phyloP scores from a whole-genome alignment of 1,140 invertebrate species.

The Lepidurus arcticus region DNA sequence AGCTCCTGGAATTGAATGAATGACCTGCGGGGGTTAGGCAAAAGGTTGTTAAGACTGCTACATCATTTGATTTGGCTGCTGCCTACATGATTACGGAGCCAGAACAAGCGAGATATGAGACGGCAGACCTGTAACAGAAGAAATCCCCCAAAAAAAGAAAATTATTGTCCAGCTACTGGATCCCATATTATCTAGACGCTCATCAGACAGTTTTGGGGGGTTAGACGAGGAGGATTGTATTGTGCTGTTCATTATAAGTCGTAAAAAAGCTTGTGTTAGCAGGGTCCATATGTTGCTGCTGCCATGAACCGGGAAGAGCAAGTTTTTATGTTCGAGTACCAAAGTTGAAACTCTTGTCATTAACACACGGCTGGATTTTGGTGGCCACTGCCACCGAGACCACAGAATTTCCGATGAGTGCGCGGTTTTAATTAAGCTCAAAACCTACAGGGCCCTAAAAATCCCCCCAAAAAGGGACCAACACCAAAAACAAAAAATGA shows the following conservation, averaged over 20 bases:
- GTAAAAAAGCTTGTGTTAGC: not conserved
- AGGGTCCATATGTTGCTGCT: slow-evolving; percentile 2
- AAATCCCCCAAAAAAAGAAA: not conserved
- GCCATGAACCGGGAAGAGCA: not conserved
- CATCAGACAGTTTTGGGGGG: too few relatives aligned
- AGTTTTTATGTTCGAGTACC: not conserved
- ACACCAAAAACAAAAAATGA: not conserved
- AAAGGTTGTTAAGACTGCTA: slow-evolving; percentile 12
- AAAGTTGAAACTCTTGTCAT: slow-evolving; percentile 6
- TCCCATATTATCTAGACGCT: not conserved
- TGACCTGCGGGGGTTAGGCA: not conserved
- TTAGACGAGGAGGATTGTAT: not conserved
- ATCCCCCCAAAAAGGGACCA: not conserved
- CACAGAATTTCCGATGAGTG: slow-evolving; percentile 5
- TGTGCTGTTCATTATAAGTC: slow-evolving; percentile 10
- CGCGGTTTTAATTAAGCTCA: slow-evolving; percentile 3
- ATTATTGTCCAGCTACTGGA: slow-evolving; percentile 21
- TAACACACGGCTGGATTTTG: not conserved
- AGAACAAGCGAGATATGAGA: not conserved
- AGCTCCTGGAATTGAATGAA: slow-evolving; percentile 7
- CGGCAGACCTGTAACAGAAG: not conserved
- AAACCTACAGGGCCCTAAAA: not conserved
- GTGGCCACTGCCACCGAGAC: not conserved
- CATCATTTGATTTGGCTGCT: slow-evolving; percentile 8
- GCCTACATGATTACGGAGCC: slow-evolving; percentile 11